Evolutionary conservation across 2,797 vertebrate genomes (phyloP).

Genomic region (Gobio occitaniae): DNA sequence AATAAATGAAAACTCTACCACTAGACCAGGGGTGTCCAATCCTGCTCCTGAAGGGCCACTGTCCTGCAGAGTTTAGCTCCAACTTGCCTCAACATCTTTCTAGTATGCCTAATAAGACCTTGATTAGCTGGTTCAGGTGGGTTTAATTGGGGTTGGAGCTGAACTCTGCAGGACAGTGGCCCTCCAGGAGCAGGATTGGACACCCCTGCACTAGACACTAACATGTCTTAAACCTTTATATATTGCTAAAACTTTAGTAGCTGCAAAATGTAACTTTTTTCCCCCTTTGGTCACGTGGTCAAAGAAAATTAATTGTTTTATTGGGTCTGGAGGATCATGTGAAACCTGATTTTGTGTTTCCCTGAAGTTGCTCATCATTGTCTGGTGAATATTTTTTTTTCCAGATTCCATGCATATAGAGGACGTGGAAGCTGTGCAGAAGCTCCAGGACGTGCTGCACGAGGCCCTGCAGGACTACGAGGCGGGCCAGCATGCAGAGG

Average conservation of each 20-base stretch:
- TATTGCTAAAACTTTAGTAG: not conserved
- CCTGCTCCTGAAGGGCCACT: no score
- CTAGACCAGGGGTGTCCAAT: not conserved
- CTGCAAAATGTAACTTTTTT: not conserved
- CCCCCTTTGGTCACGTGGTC: not conserved
- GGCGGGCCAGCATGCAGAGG: conserved; percentile 93
- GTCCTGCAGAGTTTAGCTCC: no score
- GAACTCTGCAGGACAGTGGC: no score
- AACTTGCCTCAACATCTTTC: no score
- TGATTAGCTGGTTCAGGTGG: no score
- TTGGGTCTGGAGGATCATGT: not conserved
- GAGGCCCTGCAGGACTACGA: conserved; percentile 99
- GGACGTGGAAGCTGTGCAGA: conserved; percentile 97
- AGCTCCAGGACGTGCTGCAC: conserved; percentile 97
- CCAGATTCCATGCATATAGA: conserved; percentile 99
- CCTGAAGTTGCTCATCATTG: not conserved
- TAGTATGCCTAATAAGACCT: no score
- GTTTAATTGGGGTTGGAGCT: no score
- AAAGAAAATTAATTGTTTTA: not conserved
- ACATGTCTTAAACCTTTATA: not conserved
- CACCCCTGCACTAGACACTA: not conserved
- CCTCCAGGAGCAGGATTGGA: no score
- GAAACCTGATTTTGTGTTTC: not conserved
- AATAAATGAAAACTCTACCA: not conserved
- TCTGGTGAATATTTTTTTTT: conserved; percentile 47